Base-by-base conservation (phyloP, 2,888 invertebrate species). In the Leptinotarsa rubiginosa region DNA sequence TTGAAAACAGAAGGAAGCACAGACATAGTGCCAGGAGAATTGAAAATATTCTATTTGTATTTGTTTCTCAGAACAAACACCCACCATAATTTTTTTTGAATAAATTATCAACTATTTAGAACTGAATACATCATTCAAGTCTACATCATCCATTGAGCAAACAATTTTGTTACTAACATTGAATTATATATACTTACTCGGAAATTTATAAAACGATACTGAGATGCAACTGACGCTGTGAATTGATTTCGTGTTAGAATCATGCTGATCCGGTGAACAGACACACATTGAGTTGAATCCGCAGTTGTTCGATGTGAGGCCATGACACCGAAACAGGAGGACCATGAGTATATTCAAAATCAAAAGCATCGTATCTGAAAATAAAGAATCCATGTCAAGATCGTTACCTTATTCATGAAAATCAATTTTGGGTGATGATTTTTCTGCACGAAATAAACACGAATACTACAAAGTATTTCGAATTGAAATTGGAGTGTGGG, bases 221-320 rank as follows among this genome's bases (percentile, higher is more conserved):
- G 92, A 93, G 80, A 92, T 90, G 85, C 93, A 93, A 83, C 91
- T 92, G 89, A 93, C 92, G 78, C 86, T 86, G 77, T 86, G 87
- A 78, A 87, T 87, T 75, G 84, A 84, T 78, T 85, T 83, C 47
- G 84, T 81, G 75, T 76, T 80, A 74, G 84, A 82, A 80, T 87
- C 85, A 77, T 86, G 84, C 86, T 92, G 92, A 80, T 91, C 90
- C 54, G 90, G 87, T 83, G 92, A 92, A 87, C 93, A 93, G 81
- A 92, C 90, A 87, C 93, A 93, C 88, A 93, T 92, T 41, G 93
- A 91, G 87, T 93, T 93, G 87, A 91, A 91, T 75, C 90, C 90
- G 86, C 93, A 93, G 47, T 85, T 84, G 78, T 83, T 85, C 72
- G 86, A 52, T 16, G 50, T 56, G 3, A 73, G 31, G 56, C 73